A percentile compares a stretch with the other conserved stretches of the same genome.
Conservation (phyloP, 1,140 invertebrate species). For the Steinernema feltiae region DNA sequence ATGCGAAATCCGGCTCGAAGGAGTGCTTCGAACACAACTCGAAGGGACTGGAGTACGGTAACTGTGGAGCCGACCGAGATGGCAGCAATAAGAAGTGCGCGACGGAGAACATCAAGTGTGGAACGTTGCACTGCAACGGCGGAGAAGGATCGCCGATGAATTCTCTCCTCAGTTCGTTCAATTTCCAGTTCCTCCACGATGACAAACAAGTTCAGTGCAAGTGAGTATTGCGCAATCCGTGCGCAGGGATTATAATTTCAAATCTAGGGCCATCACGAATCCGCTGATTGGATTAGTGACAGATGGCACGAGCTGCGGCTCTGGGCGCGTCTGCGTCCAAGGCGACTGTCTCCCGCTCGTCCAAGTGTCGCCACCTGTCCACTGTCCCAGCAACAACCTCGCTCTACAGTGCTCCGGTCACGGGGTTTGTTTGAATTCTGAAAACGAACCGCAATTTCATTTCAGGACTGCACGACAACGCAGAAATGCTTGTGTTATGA, state of each 20-base stretch:
- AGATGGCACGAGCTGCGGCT: slow-evolving; percentile 50
- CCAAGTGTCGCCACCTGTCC: slow-evolving; percentile 64
- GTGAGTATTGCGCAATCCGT: slow-evolving; percentile 29
- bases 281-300: slow-evolving; percentile 35
- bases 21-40: slow-evolving; percentile 49
- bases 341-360: slow-evolving; percentile 45
- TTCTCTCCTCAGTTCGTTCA: slow-evolving; percentile 47
- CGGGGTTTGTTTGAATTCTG: slow-evolving; percentile 68
- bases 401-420: slow-evolving; percentile 82
- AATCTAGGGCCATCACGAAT: slow-evolving; percentile 38
- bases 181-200: slow-evolving; percentile 51
- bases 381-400: slow-evolving; percentile 80
- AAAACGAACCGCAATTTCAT: slow-evolving; percentile 6
- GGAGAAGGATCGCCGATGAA: slow-evolving; percentile 40
- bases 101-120: slow-evolving; percentile 45
- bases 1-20: slow-evolving; percentile 43
- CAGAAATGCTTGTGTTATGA: slow-evolving; percentile 82
- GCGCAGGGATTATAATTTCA: not conserved
- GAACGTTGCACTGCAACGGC: slow-evolving; percentile 45
- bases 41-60: slow-evolving; percentile 55
- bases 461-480: slow-evolving; percentile 81
- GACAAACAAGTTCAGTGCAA: slow-evolving; percentile 52
- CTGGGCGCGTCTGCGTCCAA: slow-evolving; percentile 49
- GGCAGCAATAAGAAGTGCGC: slow-evolving; percentile 40
- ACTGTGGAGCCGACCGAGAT: slow-evolving; percentile 45